phyloP scores from a whole-genome alignment of 2,888 invertebrate species.

The Spodoptera exigua region DNA sequence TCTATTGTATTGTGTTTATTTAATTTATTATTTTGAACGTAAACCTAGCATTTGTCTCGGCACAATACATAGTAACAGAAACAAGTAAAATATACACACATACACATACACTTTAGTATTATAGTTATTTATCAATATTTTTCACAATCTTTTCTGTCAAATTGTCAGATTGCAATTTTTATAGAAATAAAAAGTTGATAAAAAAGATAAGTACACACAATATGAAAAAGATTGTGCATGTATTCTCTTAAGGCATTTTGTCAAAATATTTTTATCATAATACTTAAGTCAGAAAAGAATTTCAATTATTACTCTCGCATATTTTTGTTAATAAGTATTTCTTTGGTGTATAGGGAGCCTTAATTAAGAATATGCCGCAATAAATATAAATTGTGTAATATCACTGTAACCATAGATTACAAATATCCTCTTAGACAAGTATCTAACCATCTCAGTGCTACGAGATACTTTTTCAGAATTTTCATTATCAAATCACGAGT shows the following conservation, averaged over 20 bases:
- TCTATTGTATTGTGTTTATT: constrained; percentile 20
- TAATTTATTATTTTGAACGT: constrained; percentile 38
- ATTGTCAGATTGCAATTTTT: background rate
- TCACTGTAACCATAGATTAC: constrained; percentile 11
- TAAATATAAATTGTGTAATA: constrained; percentile 17
- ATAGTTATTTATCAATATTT: constrained; percentile 18
- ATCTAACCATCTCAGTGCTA: constrained; percentile 17
- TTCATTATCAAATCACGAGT: constrained; percentile 24
- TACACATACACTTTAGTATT: no score
- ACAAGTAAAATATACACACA: constrained; percentile 18
- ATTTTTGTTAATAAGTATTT: constrained; percentile 11
- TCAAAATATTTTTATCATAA: no score
- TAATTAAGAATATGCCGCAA: constrained; percentile 15
- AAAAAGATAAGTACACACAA: no score
- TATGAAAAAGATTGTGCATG: no score
- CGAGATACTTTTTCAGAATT: constrained; percentile 27
- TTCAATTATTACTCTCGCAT: background rate
- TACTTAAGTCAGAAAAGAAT: no score
- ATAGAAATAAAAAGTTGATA: background rate
- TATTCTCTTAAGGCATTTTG: no score
- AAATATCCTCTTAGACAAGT: constrained; percentile 11
- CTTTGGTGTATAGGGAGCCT: background rate
- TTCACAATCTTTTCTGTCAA: background rate
- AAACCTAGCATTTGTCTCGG: background rate
- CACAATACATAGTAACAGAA: constrained; percentile 6